These are phyloP conservation scores for Sula dactylatra DNA, from an alignment of 2,113 vertebrate genomes.

Conservation along the genomic window DNA sequence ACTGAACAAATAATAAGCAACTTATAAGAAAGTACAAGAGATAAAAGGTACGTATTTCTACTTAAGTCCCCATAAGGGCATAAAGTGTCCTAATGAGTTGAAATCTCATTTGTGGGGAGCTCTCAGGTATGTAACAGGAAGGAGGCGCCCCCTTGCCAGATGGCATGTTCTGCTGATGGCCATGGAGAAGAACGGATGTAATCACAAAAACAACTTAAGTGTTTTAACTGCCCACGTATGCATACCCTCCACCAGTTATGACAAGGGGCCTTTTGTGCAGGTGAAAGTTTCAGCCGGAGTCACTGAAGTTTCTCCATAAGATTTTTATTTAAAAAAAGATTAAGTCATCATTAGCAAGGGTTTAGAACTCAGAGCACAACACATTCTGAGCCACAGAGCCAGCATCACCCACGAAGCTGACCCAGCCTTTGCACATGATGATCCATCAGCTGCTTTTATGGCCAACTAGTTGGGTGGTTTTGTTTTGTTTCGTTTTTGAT, in stretches of 20 bases:
- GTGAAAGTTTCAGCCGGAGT: background rate
- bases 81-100: background rate
- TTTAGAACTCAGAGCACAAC: background rate
- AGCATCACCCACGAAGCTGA: background rate
- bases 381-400: background rate
- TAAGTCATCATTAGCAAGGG: background rate
- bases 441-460: background rate
- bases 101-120: background rate
- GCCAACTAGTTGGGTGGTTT: background rate
- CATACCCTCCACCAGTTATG: background rate
- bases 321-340: background rate
- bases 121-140: background rate
- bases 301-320: background rate
- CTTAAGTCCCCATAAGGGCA: background rate
- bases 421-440: background rate
- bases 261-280: background rate
- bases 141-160: background rate
- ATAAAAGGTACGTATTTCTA: background rate
- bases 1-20: background rate
- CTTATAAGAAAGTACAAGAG: background rate
- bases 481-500: background rate
- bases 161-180: background rate
- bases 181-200: background rate
- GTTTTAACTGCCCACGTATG: background rate
- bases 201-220: accelerated